A percentile compares a stretch with the other conserved stretches of the same genome.
phyloP scores from a whole-genome alignment of 2,888 invertebrate genomes.

The Drosophila nr. medialis region DNA sequence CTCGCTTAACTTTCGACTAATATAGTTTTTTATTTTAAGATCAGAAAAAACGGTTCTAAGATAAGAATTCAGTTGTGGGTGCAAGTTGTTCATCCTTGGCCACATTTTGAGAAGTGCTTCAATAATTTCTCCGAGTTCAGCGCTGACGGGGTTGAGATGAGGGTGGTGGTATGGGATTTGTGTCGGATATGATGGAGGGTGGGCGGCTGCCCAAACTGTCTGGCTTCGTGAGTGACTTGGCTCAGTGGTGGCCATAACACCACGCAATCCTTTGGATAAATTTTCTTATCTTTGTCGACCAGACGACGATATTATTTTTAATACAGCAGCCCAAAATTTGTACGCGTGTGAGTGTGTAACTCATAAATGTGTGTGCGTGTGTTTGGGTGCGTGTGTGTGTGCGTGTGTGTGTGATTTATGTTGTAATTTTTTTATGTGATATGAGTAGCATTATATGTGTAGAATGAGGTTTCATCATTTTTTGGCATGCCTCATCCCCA shows the following conservation, averaged over 20 bases:
- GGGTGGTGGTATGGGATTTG: neutral
- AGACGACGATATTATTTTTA: slow-evolving; percentile 85
- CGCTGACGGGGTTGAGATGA: neutral
- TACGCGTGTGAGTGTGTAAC: slow-evolving; percentile 32
- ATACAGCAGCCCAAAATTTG: slow-evolving; percentile 65
- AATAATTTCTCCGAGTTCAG: slow-evolving; percentile 1
- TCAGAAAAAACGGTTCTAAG: neutral
- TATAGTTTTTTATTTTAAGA: neutral
- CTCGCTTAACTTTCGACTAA: neutral
- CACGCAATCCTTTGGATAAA: slow-evolving; percentile 83
- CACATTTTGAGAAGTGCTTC: neutral
- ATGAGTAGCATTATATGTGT: slow-evolving; percentile 53
- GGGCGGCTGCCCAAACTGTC: slow-evolving; percentile 27
- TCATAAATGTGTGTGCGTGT: slow-evolving; percentile 51
- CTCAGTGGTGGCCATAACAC: slow-evolving; percentile 69
- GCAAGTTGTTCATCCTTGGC: neutral
- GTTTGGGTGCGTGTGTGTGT: slow-evolving; percentile 38
- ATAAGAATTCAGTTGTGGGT: neutral
- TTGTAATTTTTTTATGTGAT: slow-evolving; percentile 74
- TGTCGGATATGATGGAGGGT: neutral
- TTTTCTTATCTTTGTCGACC: slow-evolving; percentile 85
- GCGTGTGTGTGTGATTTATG: slow-evolving; percentile 67
- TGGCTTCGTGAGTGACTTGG: slow-evolving; percentile 50
- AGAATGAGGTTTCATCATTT: slow-evolving; percentile 58
- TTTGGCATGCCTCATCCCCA: neutral